A percentile compares a stretch with the other conserved stretches of the same genome.
Conservation (phyloP, 2,888 invertebrate species). For the Volucella inanis region DNA sequence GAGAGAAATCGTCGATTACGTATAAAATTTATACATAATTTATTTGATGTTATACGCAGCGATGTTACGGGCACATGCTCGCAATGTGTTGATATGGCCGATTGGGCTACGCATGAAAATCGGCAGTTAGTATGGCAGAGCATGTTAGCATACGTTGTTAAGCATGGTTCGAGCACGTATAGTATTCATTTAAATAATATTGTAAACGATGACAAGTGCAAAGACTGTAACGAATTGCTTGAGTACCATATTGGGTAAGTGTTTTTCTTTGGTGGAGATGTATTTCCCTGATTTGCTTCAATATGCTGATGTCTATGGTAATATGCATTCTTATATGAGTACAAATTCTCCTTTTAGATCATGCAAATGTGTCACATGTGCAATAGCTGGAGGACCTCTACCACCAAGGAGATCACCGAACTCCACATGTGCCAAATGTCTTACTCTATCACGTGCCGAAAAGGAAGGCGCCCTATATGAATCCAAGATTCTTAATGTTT, state of each 20-base stretch:
- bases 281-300: background rate
- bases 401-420: constrained; percentile 78
- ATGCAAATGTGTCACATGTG: constrained; percentile 82
- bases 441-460: constrained; percentile 81
- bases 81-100: constrained; percentile 80
- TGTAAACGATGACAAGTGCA: constrained; percentile 81
- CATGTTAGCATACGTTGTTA: constrained; percentile 81
- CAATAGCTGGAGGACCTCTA: constrained; percentile 80
- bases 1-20: constrained; percentile 81
- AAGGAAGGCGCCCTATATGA: constrained; percentile 81
- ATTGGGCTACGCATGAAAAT: constrained; percentile 81
- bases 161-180: constrained; percentile 80
- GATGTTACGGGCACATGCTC: constrained; percentile 80
- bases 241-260: constrained; percentile 82
- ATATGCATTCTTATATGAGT: constrained; percentile 3
- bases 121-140: constrained; percentile 82
- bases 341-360: constrained; percentile 76
- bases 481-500: constrained; percentile 81
- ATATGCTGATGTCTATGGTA: background rate
- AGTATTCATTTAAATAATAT: constrained; percentile 80
- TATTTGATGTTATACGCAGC: constrained; percentile 81
- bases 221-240: constrained; percentile 80
- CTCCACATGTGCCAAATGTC: constrained; percentile 80
- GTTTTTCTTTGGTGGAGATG: background rate
- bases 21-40: constrained; percentile 80